These are phyloP conservation scores for Puffinus mauretanicus DNA, from an alignment of 2,113 vertebrate genomes.

Conservation along the genomic window DNA sequence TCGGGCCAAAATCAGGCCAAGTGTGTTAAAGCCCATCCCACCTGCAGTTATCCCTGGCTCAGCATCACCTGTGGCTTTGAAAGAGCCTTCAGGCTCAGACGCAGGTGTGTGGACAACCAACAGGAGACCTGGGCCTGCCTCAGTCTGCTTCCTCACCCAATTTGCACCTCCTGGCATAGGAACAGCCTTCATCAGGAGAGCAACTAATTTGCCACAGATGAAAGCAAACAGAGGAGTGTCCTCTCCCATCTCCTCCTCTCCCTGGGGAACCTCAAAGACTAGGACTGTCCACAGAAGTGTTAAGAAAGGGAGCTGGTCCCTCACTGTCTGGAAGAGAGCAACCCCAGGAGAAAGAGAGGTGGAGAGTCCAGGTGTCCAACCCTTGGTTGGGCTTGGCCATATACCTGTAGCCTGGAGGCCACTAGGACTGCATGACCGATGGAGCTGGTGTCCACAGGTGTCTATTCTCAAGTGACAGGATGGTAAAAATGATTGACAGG, in stretches of 20 bases:
- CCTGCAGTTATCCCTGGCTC: not conserved
- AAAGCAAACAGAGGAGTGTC: not conserved
- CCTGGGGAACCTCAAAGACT: not conserved
- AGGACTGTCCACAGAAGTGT: not conserved
- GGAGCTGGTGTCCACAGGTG: not conserved
- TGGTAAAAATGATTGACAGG: not conserved
- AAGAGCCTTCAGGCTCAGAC: not conserved
- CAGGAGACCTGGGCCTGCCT: not conserved
- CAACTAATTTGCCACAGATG: not conserved
- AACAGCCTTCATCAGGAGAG: not conserved
- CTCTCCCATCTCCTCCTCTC: not conserved
- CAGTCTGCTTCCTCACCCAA: not conserved
- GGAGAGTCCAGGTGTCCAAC: not conserved
- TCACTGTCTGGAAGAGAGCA: not conserved
- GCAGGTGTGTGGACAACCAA: not conserved
- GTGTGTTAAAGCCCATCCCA: not conserved
- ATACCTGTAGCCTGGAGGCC: not conserved
- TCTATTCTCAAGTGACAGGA: not conserved
- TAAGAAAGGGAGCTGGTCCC: not conserved
- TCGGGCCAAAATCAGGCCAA: not conserved
- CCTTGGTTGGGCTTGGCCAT: not conserved
- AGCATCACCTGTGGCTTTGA: not conserved
- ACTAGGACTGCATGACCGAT: fast-evolving
- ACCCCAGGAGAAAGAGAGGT: not conserved
- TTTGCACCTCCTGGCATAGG: not conserved